Percentiles rank a stretch among this genome's conserved stretches.
Conservation (phyloP, 2,797 vertebrate genomes). For the Australoheros facetus region DNA sequence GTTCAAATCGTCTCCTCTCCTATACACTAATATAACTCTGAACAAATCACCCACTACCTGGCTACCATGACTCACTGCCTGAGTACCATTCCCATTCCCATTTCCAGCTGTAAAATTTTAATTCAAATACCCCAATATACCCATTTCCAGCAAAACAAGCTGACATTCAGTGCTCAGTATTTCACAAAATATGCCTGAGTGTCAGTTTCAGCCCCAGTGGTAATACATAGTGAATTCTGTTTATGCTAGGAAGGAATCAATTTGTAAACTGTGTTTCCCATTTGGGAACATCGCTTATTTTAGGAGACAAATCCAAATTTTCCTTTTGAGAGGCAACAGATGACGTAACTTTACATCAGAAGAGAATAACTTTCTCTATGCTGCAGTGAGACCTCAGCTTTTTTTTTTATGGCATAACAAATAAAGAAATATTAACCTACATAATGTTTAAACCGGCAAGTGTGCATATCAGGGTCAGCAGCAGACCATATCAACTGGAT, state of each 20-base stretch:
- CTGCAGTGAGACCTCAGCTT: neutral
- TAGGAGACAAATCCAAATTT: constrained; percentile 27
- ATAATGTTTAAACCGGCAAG: neutral
- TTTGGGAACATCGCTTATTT: constrained; percentile 38
- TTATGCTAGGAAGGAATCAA: constrained; percentile 22
- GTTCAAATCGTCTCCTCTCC: neutral
- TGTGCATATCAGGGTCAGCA: neutral
- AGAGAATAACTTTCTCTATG: constrained; percentile 7
- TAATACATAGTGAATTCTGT: constrained; percentile 30
- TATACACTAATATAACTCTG: neutral
- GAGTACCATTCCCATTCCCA: neutral
- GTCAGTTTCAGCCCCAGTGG: constrained; percentile 4
- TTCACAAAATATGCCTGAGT: constrained; percentile 16
- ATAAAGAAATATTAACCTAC: neutral
- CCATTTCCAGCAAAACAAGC: neutral
- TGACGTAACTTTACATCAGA: constrained; percentile 12
- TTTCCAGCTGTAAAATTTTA: neutral
- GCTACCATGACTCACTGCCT: constrained; percentile 14
- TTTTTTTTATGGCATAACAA: neutral
- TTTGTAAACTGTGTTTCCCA: constrained; percentile 25
- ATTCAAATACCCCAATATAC: constrained; percentile 3
- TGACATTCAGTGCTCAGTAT: neutral
- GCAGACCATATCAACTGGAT: no score
- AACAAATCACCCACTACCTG: constrained; percentile 8
- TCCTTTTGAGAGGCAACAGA: constrained; percentile 19